Evolutionary conservation across 2,113 vertebrate species (phyloP).

Genomic region (Callospermophilus lateralis): DNA sequence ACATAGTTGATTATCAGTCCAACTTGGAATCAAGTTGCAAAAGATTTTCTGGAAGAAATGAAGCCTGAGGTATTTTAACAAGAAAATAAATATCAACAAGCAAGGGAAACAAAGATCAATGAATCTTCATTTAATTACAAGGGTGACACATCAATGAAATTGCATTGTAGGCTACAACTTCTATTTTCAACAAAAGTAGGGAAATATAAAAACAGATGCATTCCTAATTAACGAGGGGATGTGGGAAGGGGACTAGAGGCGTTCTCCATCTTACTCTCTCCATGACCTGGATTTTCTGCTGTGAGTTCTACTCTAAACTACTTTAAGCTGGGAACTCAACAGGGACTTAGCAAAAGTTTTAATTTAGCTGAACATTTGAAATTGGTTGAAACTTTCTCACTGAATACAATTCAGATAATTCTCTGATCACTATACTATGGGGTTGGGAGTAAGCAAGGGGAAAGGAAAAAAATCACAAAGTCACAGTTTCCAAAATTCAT

Average conservation of each 20-base stretch:
- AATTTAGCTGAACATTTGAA: constrained; percentile 40
- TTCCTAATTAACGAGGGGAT: constrained; percentile 5
- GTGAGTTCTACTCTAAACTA: constrained; percentile 13
- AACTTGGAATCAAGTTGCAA: constrained; percentile 51
- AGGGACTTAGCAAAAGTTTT: constrained; percentile 19
- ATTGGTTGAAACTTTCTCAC: constrained; percentile 12
- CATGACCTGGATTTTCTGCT: constrained; percentile 1
- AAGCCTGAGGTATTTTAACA: constrained; percentile 32
- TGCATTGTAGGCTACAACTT: background rate
- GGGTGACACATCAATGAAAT: constrained; percentile 40
- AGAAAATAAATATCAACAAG: constrained; percentile 48
- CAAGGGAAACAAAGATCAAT: constrained; percentile 48
- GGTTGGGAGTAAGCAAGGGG: fast-evolving
- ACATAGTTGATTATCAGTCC: background rate
- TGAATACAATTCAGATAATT: constrained; percentile 19
- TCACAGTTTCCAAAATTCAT: constrained; percentile 17
- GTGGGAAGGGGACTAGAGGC: background rate
- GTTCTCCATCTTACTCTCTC: background rate
- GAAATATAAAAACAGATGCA: constrained; percentile 51
- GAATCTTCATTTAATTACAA: constrained; percentile 64
- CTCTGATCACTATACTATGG: background rate
- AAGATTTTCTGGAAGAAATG: constrained; percentile 63
- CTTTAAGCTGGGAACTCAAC: background rate
- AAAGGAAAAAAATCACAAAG: constrained; percentile 16
- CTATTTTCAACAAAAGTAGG: constrained; percentile 48